Percentiles rank a stretch among this genome's conserved stretches.
Evolutionary conservation across 2,797 vertebrate species (phyloP).

Genomic region (Pantherophis vulpinus): DNA sequence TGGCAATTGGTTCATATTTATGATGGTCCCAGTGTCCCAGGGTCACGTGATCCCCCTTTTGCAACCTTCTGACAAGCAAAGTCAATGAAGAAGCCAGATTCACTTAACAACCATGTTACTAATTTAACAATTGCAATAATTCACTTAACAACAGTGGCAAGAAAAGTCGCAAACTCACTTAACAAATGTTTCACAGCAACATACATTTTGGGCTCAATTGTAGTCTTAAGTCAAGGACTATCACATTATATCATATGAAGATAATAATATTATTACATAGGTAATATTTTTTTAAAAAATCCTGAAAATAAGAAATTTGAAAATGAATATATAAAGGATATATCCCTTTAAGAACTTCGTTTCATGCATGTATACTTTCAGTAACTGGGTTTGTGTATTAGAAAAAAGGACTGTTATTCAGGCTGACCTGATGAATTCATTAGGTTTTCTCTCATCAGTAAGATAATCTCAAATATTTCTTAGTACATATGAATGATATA

Average conservation of each 20-base stretch:
- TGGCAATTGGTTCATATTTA: no score
- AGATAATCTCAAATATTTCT: constrained; percentile 46
- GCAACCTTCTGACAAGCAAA: no score
- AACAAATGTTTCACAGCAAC: no score
- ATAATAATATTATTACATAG: background rate
- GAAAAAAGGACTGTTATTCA: constrained; percentile 40
- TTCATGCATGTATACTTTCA: constrained; percentile 41
- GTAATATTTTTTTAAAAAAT: background rate
- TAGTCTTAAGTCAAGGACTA: background rate
- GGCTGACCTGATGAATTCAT: constrained; percentile 43
- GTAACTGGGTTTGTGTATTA: constrained; percentile 44
- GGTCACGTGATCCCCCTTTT: no score
- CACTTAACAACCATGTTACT: no score
- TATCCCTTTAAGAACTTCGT: background rate
- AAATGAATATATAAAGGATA: background rate
- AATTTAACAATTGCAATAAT: no score
- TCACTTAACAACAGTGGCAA: no score
- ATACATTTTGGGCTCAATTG: no score
- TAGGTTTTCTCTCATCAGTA: constrained; percentile 34
- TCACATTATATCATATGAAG: background rate
- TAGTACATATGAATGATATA: constrained; percentile 33
- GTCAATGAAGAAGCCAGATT: no score
- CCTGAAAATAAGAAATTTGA: background rate
- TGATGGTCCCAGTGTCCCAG: no score
- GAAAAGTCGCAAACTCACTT: no score